Conservation (phyloP, 2,113 vertebrate genomes). For the Hiodon tergisus region DNA sequence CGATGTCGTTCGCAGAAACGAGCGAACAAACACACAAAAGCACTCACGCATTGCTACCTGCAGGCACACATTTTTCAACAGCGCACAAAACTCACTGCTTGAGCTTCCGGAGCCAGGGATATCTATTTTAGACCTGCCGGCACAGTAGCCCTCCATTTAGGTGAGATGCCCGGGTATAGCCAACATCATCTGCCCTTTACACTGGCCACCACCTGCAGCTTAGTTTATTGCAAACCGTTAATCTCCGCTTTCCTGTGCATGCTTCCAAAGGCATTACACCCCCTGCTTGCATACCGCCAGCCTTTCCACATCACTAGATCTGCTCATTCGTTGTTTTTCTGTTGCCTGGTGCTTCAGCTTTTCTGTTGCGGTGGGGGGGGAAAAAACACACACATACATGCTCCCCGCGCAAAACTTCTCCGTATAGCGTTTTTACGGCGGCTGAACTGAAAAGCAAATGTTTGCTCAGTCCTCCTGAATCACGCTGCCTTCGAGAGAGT, state of each 20-base stretch:
- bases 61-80: conserved; percentile 2
- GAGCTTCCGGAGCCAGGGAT: conserved; percentile 11
- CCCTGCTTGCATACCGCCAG: conserved; percentile 51
- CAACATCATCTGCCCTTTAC: conserved; percentile 35
- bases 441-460: too few species aligned
- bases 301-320: conserved; percentile 46
- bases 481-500: too few species aligned
- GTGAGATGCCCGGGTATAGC: conserved; percentile 20
- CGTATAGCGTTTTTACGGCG: too few species aligned
- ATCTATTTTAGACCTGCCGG: conserved; percentile 4
- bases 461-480: too few species aligned
- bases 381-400: too few species aligned
- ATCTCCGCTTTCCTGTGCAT: conserved; percentile 57
- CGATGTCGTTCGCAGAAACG: too few species aligned
- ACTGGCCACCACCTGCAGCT: conserved; percentile 35
- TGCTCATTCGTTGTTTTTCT: conserved; percentile 6
- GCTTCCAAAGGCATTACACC: conserved; percentile 52
- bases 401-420: too few species aligned
- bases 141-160: conserved; percentile 23
- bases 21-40: too few species aligned
- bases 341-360: conserved; percentile 8
- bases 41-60: background rate
- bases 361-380: background rate
- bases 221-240: conserved; percentile 52
- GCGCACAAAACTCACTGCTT: conserved; percentile 14